Conservation (phyloP, 2,113 vertebrate species). For the Pseudonaja textilis region DNA sequence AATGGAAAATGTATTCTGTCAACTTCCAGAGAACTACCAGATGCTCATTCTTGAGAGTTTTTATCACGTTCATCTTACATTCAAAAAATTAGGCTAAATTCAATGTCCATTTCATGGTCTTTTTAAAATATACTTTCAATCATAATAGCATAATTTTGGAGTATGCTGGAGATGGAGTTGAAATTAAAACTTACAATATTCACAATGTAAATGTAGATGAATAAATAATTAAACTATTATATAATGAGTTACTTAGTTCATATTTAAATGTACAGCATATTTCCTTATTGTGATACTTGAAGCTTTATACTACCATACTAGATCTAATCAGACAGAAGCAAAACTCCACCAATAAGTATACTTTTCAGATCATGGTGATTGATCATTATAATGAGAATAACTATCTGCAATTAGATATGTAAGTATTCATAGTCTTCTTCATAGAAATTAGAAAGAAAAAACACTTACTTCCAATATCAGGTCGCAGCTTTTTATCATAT, state of each 20-base stretch:
- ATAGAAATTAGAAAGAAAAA: constrained; percentile 14
- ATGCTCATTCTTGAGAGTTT: neutral
- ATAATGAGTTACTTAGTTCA: neutral
- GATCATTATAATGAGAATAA: neutral
- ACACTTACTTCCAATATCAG: constrained; percentile 91
- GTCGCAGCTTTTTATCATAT: constrained; percentile 92
- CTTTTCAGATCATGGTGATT: neutral
- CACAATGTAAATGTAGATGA: neutral
- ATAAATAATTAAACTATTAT: neutral
- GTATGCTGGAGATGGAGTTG: neutral
- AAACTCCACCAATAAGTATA: neutral
- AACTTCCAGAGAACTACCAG: neutral
- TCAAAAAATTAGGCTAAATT: neutral
- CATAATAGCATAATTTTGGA: neutral
- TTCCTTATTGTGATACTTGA: neutral
- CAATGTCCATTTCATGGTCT: neutral
- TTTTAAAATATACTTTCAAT: neutral
- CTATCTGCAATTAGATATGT: neutral
- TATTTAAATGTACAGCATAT: neutral
- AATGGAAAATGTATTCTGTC: neutral
- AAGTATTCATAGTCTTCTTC: neutral
- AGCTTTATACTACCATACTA: neutral
- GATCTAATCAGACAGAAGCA: neutral
- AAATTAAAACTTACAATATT: neutral
- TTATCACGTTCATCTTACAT: neutral